These are phyloP conservation scores for Acipenser ruthenus DNA, from an alignment of 2,797 vertebrate species.

Conservation along the genomic window DNA sequence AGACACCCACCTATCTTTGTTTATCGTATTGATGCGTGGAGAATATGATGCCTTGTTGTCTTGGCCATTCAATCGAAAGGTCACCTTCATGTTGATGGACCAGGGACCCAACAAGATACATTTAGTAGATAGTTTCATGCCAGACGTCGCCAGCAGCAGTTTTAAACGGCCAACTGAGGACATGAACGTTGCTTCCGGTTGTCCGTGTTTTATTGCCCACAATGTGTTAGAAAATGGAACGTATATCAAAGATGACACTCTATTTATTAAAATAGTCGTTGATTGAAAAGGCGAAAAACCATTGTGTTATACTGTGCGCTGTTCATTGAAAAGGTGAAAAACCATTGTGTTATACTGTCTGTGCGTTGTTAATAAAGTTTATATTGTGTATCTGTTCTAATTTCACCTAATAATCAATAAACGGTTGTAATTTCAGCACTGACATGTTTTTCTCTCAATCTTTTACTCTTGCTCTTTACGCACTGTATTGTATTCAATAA, in stretches of 20 bases:
- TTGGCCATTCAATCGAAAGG: conserved; percentile 97
- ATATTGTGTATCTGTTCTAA: no score
- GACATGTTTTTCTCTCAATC: no score
- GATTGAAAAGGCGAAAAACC: conserved; percentile 41
- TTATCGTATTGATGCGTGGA: conserved; percentile 96
- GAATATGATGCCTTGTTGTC: conserved; percentile 92
- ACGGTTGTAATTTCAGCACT: no score
- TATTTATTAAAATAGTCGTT: conserved; percentile 98
- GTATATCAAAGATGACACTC: conserved; percentile 97
- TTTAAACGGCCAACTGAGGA: conserved; percentile 88
- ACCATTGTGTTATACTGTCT: no score
- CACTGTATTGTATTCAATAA: no score
- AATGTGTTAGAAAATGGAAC: conserved; percentile 86
- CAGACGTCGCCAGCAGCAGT: conserved; percentile 94
- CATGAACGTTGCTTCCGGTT: conserved; percentile 97
- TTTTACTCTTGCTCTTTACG: no score
- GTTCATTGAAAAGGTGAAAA: no score
- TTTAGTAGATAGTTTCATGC: conserved; percentile 90
- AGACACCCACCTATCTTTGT: conserved; percentile 90
- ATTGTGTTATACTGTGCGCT: no score
- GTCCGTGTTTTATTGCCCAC: conserved; percentile 90
- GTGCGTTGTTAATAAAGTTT: no score
- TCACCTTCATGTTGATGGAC: conserved; percentile 97
- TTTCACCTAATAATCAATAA: no score
- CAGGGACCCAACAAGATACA: conserved; percentile 85